A percentile compares a stretch with the other conserved stretches of the same genome.
Evolutionary conservation across 2,797 vertebrate species (phyloP).

Genomic region (Labroides dimidiatus): DNA sequence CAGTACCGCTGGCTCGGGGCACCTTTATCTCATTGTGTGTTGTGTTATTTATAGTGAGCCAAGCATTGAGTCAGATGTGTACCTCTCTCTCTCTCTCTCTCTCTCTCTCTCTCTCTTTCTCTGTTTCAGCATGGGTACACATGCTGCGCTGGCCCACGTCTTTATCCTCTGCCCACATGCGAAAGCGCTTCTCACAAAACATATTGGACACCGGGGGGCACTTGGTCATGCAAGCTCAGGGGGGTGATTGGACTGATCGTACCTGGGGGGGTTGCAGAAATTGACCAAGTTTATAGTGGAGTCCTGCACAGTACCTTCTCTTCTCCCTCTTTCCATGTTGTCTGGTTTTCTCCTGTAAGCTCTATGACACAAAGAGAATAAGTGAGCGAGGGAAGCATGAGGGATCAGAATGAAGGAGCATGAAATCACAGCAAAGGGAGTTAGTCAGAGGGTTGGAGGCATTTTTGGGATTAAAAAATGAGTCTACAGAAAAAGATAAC

Average conservation of each 20-base stretch:
- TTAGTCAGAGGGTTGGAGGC: constrained; percentile 25
- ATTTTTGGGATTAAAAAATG: constrained; percentile 38
- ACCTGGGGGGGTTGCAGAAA: not conserved
- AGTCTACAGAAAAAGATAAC: constrained; percentile 16
- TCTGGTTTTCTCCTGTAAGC: constrained; percentile 25
- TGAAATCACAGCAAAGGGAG: constrained; percentile 36
- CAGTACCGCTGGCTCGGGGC: constrained; percentile 59
- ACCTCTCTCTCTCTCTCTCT: constrained; percentile 54
- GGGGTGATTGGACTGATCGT: not conserved
- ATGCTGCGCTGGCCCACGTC: constrained; percentile 30
- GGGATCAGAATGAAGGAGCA: constrained; percentile 33
- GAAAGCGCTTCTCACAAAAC: constrained; percentile 55
- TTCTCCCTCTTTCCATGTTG: constrained; percentile 4
- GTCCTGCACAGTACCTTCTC: constrained; percentile 1
- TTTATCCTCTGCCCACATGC: constrained; percentile 17
- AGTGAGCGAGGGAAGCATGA: constrained; percentile 4
- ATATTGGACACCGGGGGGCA: constrained; percentile 31
- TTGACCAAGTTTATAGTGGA: constrained; percentile 10
- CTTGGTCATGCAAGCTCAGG: constrained; percentile 37
- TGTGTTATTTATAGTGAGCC: constrained; percentile 78
- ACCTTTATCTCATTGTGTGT: constrained; percentile 68
- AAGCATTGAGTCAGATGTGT: constrained; percentile 73
- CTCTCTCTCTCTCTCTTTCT: constrained; percentile 47
- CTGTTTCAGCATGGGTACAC: constrained; percentile 57
- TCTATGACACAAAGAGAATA: constrained; percentile 32